Conservation (phyloP, 2,888 invertebrate species). For the Frankliniella intonsa region DNA sequence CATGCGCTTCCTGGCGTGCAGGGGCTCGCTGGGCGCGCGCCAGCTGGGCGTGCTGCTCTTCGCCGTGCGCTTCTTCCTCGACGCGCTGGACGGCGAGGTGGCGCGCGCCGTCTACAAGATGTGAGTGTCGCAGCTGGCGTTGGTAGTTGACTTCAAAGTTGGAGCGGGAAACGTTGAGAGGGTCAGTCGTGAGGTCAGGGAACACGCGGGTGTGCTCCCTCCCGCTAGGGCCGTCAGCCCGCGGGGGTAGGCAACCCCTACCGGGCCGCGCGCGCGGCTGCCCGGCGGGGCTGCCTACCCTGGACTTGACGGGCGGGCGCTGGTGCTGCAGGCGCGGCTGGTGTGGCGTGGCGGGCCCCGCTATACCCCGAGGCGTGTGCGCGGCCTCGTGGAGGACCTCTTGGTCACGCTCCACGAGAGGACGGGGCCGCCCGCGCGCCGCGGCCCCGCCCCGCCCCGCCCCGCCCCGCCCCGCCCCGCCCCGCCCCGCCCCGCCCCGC, state of each 20-base stretch:
- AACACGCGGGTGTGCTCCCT: neutral
- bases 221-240: neutral
- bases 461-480: neutral
- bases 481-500: neutral
- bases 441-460: neutral
- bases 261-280: neutral
- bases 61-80: conserved; percentile 8
- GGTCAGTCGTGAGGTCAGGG: too few relatives aligned
- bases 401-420: too few relatives aligned
- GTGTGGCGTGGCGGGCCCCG: too few relatives aligned
- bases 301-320: neutral
- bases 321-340: too few relatives aligned
- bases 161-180: too few relatives aligned
- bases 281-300: neutral
- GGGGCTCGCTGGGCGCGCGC: neutral
- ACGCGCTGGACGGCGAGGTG: conserved; percentile 19
- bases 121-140: neutral
- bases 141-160: too few relatives aligned
- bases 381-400: too few relatives aligned
- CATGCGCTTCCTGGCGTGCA: conserved; percentile 14
- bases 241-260: neutral
- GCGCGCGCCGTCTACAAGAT: conserved; percentile 18
- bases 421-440: too few relatives aligned
- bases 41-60: conserved; percentile 11
- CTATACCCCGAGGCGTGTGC: too few relatives aligned